Base-by-base conservation (phyloP, 2,797 vertebrate species). In the Spondyliosoma cantharus region DNA sequence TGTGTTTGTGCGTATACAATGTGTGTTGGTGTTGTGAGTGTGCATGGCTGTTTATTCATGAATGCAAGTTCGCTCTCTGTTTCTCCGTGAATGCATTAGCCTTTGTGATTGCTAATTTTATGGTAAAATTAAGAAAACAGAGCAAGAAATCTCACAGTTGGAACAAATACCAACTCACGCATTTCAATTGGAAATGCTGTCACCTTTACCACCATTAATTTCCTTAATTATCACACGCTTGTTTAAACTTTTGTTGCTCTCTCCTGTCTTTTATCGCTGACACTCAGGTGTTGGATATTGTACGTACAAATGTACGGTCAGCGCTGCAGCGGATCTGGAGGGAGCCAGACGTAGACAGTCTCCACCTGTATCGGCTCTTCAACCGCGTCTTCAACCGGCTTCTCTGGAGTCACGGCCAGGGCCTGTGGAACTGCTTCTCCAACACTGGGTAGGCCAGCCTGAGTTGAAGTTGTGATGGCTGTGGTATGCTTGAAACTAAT, bases 391-490 rank as follows among this genome's bases (percentile, higher is more conserved):
- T 99, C 88, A 98, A 96, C 93, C 96, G 97, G 57, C 93, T 99
- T 59, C 97, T 99, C 14, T 99, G 98, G 98, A 98, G 96, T 90
- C 98, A 97, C 0, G 98, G 98, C 50, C 98, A 98, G 88, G 98
- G 98, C 60, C 90, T 99, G 3, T 99, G 98, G 98, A 98, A 97
- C 92, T 98, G 96, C 92, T 98, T 99, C 92, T 97, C 96, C 90
- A 97, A 96, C 95, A 96, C 97, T 64, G 95, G 97, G 98, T 99
- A 96, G 91, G 96, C 13, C 37, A 7, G 3, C n/a, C 27, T 29
- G 7, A 32, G 27, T 17, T 53, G 20, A 42, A 14, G 24, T 20
- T 29, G 29, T n/a, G 24, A 22, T 42, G 46, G 50, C 14, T 24
- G 20, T 2, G n/a, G 9, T 32, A 53, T 16, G 42, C 5, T 13